Evolutionary conservation across 2,888 invertebrate species (phyloP).

Genomic region (Exephanes ischioxanthus): DNA sequence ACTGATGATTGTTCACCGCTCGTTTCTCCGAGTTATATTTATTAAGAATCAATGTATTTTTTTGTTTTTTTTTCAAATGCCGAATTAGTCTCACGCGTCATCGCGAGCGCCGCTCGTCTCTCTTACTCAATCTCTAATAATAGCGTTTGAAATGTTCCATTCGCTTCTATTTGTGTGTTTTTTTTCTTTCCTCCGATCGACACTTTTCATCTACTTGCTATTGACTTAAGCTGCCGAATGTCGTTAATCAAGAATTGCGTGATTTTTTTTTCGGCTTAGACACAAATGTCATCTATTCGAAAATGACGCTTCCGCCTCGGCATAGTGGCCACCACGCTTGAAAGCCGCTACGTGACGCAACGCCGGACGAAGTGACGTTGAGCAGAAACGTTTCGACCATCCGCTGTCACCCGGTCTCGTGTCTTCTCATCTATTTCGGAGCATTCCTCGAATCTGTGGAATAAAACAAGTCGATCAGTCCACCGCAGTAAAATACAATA

Average conservation of each 20-base stretch:
- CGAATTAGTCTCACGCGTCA: background rate
- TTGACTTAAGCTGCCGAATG: background rate
- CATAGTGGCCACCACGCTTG: slow-evolving; percentile 11
- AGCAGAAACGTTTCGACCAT: background rate
- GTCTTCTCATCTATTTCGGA: background rate
- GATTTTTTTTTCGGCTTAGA: slow-evolving; percentile 14
- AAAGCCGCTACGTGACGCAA: background rate
- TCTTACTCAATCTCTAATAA: background rate
- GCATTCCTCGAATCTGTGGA: slow-evolving; percentile 49
- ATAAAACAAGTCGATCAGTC: background rate
- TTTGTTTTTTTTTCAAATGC: slow-evolving; percentile 1
- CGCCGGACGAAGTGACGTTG: background rate
- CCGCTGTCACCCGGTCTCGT: background rate
- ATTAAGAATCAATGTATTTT: background rate
- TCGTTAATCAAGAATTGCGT: slow-evolving; percentile 1
- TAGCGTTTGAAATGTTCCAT: background rate
- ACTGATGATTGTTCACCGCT: background rate
- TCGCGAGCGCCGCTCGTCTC: background rate
- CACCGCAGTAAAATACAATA: background rate
- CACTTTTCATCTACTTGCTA: background rate
- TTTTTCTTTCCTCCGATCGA: background rate
- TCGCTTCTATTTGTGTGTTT: background rate
- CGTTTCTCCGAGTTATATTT: background rate
- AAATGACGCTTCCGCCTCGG: slow-evolving; percentile 48
- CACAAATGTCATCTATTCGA: slow-evolving; percentile 17